phyloP scores from a whole-genome alignment of 2,797 vertebrate species.

The Anguilla anguilla region DNA sequence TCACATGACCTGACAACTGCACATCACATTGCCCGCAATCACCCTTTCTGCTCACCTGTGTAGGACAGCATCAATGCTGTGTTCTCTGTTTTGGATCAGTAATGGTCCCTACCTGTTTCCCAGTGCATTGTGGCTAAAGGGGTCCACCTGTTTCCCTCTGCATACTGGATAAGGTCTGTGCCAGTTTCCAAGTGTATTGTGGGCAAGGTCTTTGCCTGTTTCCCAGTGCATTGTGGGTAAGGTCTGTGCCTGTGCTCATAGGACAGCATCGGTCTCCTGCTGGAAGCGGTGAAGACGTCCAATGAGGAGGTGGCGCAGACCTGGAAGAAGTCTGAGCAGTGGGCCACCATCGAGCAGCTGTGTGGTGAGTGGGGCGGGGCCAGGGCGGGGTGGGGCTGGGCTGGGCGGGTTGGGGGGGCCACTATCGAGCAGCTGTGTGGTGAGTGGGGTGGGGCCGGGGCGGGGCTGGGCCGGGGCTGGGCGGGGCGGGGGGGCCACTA shows the following conservation, averaged over 20 bases:
- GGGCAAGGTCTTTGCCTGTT: neutral
- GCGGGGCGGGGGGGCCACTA: too few relatives aligned
- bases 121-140: neutral
- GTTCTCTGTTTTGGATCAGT: too few relatives aligned
- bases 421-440: slow-evolving; percentile 98
- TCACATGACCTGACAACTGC: too few relatives aligned
- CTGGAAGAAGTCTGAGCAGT: slow-evolving; percentile 97
- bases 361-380: slow-evolving; percentile 82
- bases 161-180: neutral
- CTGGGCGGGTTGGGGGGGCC: slow-evolving; percentile 67
- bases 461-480: too few relatives aligned
- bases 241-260: slow-evolving; percentile 54
- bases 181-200: neutral
- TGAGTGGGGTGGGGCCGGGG: slow-evolving; percentile 66
- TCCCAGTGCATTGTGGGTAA: neutral
- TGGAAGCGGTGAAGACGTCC: slow-evolving; percentile 93
- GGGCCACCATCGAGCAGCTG: slow-evolving; percentile 98
- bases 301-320: slow-evolving; percentile 95
- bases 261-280: slow-evolving; percentile 94
- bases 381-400: too few relatives aligned
- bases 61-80: too few relatives aligned
- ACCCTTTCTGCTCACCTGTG: neutral
- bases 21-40: too few relatives aligned
- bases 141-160: neutral
- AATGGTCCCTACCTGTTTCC: neutral